A percentile compares a stretch with the other conserved stretches of the same genome.
These are phyloP conservation scores for Hozukius guyotensis DNA, from an alignment of 2,797 vertebrate genomes.

Conservation along the genomic window DNA sequence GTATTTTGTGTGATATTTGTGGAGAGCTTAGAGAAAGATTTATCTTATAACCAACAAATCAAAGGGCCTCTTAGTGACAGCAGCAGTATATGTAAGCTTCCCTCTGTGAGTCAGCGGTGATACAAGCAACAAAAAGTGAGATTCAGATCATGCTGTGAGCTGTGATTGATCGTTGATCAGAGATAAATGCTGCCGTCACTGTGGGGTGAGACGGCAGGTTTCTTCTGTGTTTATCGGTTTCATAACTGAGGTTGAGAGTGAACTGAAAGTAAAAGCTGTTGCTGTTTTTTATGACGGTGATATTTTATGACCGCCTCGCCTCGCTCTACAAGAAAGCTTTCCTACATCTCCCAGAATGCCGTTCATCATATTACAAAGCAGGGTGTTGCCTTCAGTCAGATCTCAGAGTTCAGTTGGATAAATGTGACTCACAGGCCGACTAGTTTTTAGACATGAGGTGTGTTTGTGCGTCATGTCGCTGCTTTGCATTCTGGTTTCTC, in stretches of 20 bases:
- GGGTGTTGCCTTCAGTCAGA: background rate
- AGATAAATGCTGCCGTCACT: background rate
- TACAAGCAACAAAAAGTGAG: background rate
- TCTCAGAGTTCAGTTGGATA: background rate
- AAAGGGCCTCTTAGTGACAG: too few species aligned
- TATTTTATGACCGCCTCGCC: background rate
- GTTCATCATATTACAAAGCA: background rate
- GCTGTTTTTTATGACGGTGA: background rate
- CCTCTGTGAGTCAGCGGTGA: rapidly evolving
- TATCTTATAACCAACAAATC: background rate
- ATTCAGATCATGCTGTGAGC: background rate
- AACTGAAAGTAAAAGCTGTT: conserved; percentile 11
- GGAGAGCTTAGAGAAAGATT: too few species aligned
- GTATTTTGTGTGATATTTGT: too few species aligned
- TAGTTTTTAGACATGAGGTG: too few species aligned
- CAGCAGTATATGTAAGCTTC: background rate
- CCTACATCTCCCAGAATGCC: conserved; percentile 18
- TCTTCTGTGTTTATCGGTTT: background rate
- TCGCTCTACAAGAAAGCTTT: background rate
- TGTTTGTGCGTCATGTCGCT: background rate
- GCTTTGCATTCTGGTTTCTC: background rate
- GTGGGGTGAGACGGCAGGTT: background rate
- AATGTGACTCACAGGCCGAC: background rate
- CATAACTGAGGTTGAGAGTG: too few species aligned
- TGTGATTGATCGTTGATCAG: background rate